These are phyloP conservation scores for Apamea anceps DNA, from an alignment of 2,888 invertebrate genomes.

Conservation along the genomic window DNA sequence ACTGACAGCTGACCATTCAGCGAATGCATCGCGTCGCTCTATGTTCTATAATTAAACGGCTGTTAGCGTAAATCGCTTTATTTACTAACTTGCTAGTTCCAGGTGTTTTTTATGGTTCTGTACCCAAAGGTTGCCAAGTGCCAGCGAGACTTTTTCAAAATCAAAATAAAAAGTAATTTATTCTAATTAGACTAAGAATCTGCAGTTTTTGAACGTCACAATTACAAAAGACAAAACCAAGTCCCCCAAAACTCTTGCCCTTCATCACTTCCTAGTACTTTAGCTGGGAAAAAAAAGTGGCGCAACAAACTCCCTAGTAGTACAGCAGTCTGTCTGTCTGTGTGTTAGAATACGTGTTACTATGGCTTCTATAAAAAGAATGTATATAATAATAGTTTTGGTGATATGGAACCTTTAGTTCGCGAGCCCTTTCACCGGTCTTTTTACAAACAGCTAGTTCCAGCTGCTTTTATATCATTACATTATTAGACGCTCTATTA, in stretches of 20 bases:
- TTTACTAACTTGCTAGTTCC: slow-evolving; percentile 40
- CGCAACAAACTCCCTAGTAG: not conserved
- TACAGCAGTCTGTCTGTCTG: not conserved
- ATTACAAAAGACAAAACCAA: not conserved
- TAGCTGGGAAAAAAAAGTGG: not conserved
- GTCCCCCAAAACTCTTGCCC: too few relatives aligned
- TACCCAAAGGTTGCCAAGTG: not conserved
- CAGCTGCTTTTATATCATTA: slow-evolving; percentile 38
- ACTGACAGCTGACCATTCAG: slow-evolving; percentile 44
- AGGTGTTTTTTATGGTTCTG: slow-evolving; percentile 15
- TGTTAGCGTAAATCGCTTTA: slow-evolving; percentile 46
- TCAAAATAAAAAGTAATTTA: not conserved
- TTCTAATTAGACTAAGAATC: not conserved
- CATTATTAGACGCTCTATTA: slow-evolving; percentile 51
- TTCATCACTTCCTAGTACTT: not conserved
- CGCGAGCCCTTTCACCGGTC: not conserved
- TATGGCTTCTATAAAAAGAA: not conserved
- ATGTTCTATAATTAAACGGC: slow-evolving; percentile 43
- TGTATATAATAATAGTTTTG: not conserved
- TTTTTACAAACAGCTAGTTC: slow-evolving; percentile 45
- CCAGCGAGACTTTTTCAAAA: not conserved
- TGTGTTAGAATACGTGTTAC: not conserved
- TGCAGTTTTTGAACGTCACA: not conserved
- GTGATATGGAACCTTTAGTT: not conserved
- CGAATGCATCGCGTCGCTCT: slow-evolving; percentile 39